Base-by-base conservation (phyloP, 2,797 vertebrate genomes). In the Paratrypauchen microcephalus region DNA sequence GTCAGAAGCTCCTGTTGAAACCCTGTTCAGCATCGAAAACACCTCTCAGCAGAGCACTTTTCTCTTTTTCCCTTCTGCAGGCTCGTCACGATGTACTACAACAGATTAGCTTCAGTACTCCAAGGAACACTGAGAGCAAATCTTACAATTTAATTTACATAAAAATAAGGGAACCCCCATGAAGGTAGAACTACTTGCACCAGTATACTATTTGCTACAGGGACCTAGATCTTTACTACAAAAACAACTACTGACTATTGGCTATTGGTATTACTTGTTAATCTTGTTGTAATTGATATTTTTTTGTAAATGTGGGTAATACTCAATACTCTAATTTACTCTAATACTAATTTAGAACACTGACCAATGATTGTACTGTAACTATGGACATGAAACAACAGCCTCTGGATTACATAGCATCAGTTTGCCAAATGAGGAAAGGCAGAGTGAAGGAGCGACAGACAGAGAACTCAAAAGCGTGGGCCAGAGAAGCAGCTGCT, bases 401-500 rank as follows among this genome's bases (percentile, higher is more conserved):
- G 19, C 6, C 39, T 41, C 21, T 9, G 16, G 23, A 47, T 47
- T 48, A 48, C 15, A 5, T 45, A 45, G 61, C 39, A 47, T 64
- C 15, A 64, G 11, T 62, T 19, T 70, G 66, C 57, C 65, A 75
- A 71, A 64, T 19, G 52, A 15, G 58, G 54, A 76, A 74, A 50
- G 69, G 75, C 68, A 68, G 67, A 66, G 56, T 30, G 60, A 52
- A 45, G 13, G 5, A 66, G 54, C 70, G 63, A 74, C 58, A 78
- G 73, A 69, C 54, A 75, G 71, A 71, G 68, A 58, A 71, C 83
- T 78, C 75, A 76, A 74, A 77, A 70, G 82, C 50, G 71, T 79
- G 72, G 82, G 88, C 75, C 75, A 76, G 81, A 26, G 41, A 64
- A 81, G 83, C 76, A 77, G 81, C 76, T 80, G 77, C 85, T 90